These are phyloP conservation scores for Vulpes vulpes DNA, from an alignment of 2,113 vertebrate species.

Conservation along the genomic window DNA sequence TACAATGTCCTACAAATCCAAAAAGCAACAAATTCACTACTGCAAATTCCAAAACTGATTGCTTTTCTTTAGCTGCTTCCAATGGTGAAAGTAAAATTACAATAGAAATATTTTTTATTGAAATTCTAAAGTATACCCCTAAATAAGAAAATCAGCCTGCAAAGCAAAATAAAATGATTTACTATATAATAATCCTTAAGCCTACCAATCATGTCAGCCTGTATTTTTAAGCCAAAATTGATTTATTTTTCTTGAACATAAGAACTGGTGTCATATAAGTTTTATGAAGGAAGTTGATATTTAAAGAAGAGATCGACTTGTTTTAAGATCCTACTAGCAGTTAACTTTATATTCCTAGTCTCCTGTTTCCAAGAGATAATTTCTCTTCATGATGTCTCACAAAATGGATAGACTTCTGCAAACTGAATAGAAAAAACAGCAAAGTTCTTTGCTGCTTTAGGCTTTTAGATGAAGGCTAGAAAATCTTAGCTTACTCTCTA, in stretches of 20 bases:
- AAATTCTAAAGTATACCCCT: neutral
- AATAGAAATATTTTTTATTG: neutral
- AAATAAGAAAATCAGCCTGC: neutral
- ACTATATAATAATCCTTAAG: neutral
- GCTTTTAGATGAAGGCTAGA: neutral
- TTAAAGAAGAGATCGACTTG: neutral
- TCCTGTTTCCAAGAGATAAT: neutral
- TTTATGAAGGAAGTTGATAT: neutral
- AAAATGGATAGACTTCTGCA: neutral
- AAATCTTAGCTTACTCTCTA: neutral
- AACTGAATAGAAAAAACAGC: neutral
- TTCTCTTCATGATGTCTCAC: neutral
- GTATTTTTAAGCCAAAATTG: neutral
- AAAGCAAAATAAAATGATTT: neutral
- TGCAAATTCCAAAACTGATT: neutral
- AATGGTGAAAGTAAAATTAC: neutral
- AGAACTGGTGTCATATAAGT: neutral
- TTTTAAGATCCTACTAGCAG: neutral
- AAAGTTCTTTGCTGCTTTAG: neutral
- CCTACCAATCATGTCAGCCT: neutral
- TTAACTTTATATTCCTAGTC: neutral
- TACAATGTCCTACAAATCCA: conserved; percentile 26
- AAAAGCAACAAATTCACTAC: neutral
- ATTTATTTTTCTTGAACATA: neutral
- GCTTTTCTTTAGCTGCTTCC: neutral